phyloP scores from a whole-genome alignment of 2,888 invertebrate genomes.

The Dynastes hyllus region DNA sequence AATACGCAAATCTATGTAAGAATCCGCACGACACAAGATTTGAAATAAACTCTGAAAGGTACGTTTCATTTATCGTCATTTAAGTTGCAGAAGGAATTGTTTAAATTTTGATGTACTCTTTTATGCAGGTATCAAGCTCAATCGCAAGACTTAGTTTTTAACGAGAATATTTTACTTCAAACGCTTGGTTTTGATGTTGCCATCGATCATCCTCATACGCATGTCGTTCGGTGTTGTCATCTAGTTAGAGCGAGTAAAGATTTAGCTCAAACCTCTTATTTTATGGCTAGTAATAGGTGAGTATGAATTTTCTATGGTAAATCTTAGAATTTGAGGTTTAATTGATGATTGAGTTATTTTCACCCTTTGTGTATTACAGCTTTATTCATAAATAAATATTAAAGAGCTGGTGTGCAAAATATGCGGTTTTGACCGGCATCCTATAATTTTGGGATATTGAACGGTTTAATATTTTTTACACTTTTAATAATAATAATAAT shows the following conservation, averaged over 20 bases:
- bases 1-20: conserved; percentile 91
- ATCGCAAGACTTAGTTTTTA: conserved; percentile 95
- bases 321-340: too few relatives aligned
- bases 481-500: too few relatives aligned
- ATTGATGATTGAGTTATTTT: too few relatives aligned
- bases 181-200: conserved; percentile 98
- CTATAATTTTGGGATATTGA: too few relatives aligned
- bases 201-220: conserved; percentile 98
- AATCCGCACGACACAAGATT: conserved; percentile 79
- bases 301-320: conserved; percentile 36
- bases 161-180: conserved; percentile 97
- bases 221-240: conserved; percentile 97
- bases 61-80: conserved; percentile 62
- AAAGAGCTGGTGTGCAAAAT: too few relatives aligned
- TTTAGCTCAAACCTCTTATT: conserved; percentile 97
- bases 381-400: too few relatives aligned
- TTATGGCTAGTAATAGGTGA: conserved; percentile 98
- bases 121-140: conserved; percentile 76
- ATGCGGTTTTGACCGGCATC: too few relatives aligned
- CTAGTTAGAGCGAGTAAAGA: conserved; percentile 97
- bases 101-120: not conserved
- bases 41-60: conserved; percentile 85
- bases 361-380: too few relatives aligned
- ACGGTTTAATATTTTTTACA: too few relatives aligned
- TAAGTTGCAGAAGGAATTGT: not conserved